Evolutionary conservation across 92 coral and sea anemone species (phyloP).

Genomic region (Bergia sp.): DNA sequence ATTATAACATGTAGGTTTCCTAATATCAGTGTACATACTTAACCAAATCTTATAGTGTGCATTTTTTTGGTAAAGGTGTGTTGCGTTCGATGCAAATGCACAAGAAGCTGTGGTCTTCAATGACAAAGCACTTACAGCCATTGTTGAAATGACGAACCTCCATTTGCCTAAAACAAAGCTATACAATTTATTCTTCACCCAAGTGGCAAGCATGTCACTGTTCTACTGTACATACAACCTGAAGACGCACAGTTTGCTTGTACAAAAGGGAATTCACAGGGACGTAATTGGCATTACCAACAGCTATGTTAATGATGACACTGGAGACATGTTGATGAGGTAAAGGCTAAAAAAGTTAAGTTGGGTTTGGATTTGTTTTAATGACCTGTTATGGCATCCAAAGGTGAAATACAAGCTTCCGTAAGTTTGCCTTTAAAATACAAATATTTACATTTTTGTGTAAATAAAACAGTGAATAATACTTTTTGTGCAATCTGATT

Average conservation of each 20-base stretch:
- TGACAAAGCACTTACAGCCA: slow-evolving; percentile 53
- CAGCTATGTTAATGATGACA: slow-evolving; percentile 35
- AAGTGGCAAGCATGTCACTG: slow-evolving; percentile 63
- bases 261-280: slow-evolving; percentile 48
- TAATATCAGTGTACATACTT: no score
- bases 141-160: slow-evolving; percentile 60
- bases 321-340: slow-evolving; percentile 60
- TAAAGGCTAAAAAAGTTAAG: neutral
- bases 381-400: no score
- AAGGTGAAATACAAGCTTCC: no score
- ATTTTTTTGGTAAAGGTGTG: slow-evolving; percentile 43
- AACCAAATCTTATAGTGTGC: no score
- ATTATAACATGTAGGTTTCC: no score
- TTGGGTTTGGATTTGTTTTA: no score
- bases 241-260: slow-evolving; percentile 49
- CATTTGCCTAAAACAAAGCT: slow-evolving; percentile 19
- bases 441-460: no score
- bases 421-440: no score
- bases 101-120: slow-evolving; percentile 64
- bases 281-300: slow-evolving; percentile 57
- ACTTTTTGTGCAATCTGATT: no score
- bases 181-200: slow-evolving; percentile 64
- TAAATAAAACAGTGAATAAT: no score
- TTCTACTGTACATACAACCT: slow-evolving; percentile 67
- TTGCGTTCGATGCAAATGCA: slow-evolving; percentile 52